phyloP scores from a whole-genome alignment of 1,140 invertebrate species.

The Aphelenchoides avenae region DNA sequence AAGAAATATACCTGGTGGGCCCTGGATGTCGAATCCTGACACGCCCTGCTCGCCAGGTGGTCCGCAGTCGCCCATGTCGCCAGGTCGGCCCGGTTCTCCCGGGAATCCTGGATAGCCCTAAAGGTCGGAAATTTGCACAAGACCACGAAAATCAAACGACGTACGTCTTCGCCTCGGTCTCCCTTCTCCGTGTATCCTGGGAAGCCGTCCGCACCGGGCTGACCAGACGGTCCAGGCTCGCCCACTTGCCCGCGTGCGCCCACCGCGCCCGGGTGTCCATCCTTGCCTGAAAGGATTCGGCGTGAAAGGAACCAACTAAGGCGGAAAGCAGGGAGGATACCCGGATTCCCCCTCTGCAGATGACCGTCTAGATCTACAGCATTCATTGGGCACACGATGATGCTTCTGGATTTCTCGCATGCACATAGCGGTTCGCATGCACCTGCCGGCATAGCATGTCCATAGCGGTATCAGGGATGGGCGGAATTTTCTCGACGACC shows the following conservation, averaged over 20 bases:
- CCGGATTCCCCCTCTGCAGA: too few relatives aligned
- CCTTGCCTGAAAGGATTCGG: slow-evolving; percentile 37
- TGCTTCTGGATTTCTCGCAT: too few relatives aligned
- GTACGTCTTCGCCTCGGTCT: slow-evolving; percentile 54
- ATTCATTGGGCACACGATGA: too few relatives aligned
- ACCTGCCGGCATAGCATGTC: too few relatives aligned
- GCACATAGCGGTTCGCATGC: too few relatives aligned
- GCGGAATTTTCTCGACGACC: too few relatives aligned
- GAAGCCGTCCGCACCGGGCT: slow-evolving; percentile 28
- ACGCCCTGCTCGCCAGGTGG: slow-evolving; percentile 45
- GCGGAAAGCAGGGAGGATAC: too few relatives aligned
- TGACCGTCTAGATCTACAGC: too few relatives aligned
- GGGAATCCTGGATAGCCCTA: slow-evolving; percentile 27
- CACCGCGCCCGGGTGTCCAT: slow-evolving; percentile 50
- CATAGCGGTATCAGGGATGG: too few relatives aligned
- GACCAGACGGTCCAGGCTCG: slow-evolving; percentile 39
- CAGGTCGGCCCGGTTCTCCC: slow-evolving; percentile 36
- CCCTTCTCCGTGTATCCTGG: slow-evolving; percentile 51
- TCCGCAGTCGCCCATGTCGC: slow-evolving; percentile 41
- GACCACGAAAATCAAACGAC: too few relatives aligned
- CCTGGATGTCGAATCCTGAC: slow-evolving; percentile 56
- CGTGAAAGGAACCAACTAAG: too few relatives aligned
- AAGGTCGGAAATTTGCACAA: too few relatives aligned
- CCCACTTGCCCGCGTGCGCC: slow-evolving; percentile 53
- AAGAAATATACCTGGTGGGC: slow-evolving; percentile 42